Evolutionary conservation across 2,888 invertebrate species (phyloP).

Genomic region (Torymus tubicola): DNA sequence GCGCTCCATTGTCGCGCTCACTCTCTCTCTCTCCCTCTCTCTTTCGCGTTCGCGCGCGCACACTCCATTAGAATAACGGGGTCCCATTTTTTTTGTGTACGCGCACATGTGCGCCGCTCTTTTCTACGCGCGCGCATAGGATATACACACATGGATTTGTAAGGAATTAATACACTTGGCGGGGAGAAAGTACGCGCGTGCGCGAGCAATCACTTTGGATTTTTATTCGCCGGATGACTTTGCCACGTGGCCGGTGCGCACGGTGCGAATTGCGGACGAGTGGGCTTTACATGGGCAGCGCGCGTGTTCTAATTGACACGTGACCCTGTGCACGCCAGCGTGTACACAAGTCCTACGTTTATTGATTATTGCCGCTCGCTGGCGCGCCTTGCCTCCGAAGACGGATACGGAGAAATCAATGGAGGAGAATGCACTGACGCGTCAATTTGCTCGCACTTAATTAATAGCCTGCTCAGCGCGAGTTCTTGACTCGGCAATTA

Average conservation of each 20-base stretch:
- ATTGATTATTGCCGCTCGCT: slow-evolving; percentile 16
- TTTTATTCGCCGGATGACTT: slow-evolving; percentile 49
- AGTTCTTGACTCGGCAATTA: too few species aligned
- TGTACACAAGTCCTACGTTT: not conserved
- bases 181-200: not conserved
- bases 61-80: slow-evolving; percentile 50
- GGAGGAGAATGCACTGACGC: not conserved
- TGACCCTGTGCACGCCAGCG: slow-evolving; percentile 1
- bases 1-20: slow-evolving; percentile 41
- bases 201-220: slow-evolving; percentile 33
- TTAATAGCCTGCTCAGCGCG: too few species aligned
- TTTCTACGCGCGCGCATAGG: too few species aligned
- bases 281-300: slow-evolving; percentile 20
- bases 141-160: slow-evolving; percentile 26
- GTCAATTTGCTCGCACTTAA: too few species aligned
- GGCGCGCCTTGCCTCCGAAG: not conserved
- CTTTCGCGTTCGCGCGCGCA: not conserved
- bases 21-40: too few species aligned
- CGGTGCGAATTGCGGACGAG: slow-evolving; percentile 23
- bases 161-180: slow-evolving; percentile 51
- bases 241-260: slow-evolving; percentile 43
- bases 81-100: slow-evolving; percentile 23
- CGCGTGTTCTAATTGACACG: slow-evolving; percentile 49
- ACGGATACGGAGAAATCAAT: slow-evolving; percentile 9
- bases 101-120: slow-evolving; percentile 13